Evolutionary conservation across 2,113 vertebrate species (phyloP).

Genomic region (Eonycteris spelaea): DNA sequence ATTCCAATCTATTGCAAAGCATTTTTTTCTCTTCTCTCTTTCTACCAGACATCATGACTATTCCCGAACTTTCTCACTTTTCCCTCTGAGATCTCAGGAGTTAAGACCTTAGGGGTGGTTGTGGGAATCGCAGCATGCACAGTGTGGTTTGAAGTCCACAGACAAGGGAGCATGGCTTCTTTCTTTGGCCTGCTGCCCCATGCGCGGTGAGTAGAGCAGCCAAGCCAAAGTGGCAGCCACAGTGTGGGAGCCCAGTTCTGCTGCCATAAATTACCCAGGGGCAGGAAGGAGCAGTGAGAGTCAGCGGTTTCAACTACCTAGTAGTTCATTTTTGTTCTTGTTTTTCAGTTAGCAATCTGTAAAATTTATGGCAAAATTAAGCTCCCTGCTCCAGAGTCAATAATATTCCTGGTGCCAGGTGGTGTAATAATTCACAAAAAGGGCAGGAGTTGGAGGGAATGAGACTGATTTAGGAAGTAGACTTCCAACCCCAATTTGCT

Average conservation of each 20-base stretch:
- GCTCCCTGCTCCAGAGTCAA: conserved; percentile 76
- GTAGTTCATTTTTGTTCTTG: conserved; percentile 79
- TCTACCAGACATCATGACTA: not conserved
- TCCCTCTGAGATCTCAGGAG: conserved; percentile 14
- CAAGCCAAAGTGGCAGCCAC: conserved; percentile 61
- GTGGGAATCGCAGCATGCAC: conserved; percentile 47
- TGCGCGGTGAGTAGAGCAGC: conserved; percentile 38
- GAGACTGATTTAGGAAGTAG: conserved; percentile 74
- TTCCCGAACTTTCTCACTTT: not conserved
- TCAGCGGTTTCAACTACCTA: conserved; percentile 71
- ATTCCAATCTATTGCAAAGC: not conserved
- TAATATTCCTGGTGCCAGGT: conserved; percentile 76
- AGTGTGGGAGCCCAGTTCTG: conserved; percentile 47
- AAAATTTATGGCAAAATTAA: conserved; percentile 74
- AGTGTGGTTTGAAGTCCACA: conserved; percentile 58
- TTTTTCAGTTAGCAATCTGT: conserved; percentile 77
- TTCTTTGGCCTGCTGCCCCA: conserved; percentile 54
- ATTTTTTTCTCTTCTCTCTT: not conserved
- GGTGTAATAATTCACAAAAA: conserved; percentile 75
- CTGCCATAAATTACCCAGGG: conserved; percentile 71
- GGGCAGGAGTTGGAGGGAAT: conserved; percentile 69
- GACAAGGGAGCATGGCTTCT: conserved; percentile 53
- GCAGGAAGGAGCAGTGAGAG: conserved; percentile 70
- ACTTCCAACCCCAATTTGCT: conserved; percentile 57
- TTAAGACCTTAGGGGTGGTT: not conserved